Base-by-base conservation (phyloP, 2,113 vertebrate species). In the Heterotis niloticus region DNA sequence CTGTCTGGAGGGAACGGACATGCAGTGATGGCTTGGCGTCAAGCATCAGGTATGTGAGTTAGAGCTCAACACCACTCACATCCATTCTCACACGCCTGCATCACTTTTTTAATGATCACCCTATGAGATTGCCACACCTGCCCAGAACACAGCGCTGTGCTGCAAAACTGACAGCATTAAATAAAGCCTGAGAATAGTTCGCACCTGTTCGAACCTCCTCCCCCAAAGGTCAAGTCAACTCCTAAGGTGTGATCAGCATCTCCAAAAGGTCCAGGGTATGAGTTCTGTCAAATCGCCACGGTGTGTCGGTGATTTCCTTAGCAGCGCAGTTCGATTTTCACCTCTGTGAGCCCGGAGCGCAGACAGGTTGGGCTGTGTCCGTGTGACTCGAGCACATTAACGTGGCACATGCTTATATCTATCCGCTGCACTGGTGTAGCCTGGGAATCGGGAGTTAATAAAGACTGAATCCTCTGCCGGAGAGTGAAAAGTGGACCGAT, bases 401-500 rank as follows among this genome's bases (percentile, higher is more conserved):
- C 71, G 5, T 52, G 56, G 20, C 20, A 20, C 3, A 2, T 20
- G 20, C 3, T 4, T 20, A 62, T 62, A 2, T 62, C 1, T 62
- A 62, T 14, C 59, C 59, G 13, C 59, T 62, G 20, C 13, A 20
- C 2, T 10, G 59, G 2, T 20, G 5, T 10, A n/a, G 13, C 54
- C 54, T 1, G 20, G 57, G 9, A 54, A 34, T 54, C 13, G 54
- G 16, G 71, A 74, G 52, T 57, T 59, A 57, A 74, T 24, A 11
- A 10, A 74, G 56, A 57, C n/a, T 56, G 17, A 56, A 57, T 51
- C 23, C 71, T 26, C 23, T 73, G 12, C 52, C 23, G 34, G 18
- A 5, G 26, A 62, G 72, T 60, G 18, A 18, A 70, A 68, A 18
- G 67, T 70, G 76, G 69, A 83, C 12, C 79, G 83, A 86, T 82